These are phyloP conservation scores for Phortica okadai DNA, from an alignment of 2,888 invertebrate genomes.

Conservation along the genomic window DNA sequence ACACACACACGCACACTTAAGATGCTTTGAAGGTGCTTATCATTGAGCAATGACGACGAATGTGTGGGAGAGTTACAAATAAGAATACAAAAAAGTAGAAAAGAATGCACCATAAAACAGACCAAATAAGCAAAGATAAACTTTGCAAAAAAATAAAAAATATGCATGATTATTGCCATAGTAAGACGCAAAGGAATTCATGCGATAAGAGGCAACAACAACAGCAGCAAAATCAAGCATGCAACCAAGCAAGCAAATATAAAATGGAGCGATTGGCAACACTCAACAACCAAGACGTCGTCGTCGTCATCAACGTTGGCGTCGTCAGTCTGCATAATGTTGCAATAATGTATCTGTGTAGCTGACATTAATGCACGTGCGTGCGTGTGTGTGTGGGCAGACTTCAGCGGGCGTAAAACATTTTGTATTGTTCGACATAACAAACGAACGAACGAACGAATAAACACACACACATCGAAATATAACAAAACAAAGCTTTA, in stretches of 20 bases:
- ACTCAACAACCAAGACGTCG: not conserved
- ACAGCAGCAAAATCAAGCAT: not conserved
- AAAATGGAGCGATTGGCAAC: conserved; percentile 8
- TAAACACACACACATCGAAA: not conserved
- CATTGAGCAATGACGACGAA: not conserved
- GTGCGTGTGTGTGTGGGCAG: conserved; percentile 12
- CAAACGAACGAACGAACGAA: not conserved
- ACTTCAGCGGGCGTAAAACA: conserved; percentile 1
- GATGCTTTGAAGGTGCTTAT: not conserved
- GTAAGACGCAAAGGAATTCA: conserved; percentile 20
- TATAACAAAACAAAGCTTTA: not conserved
- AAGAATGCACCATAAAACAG: conserved; percentile 4
- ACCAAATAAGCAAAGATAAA: conserved; percentile 21
- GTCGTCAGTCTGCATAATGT: conserved; percentile 8
- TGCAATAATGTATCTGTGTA: conserved; percentile 14
- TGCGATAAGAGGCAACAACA: conserved; percentile 18
- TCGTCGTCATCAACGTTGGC: not conserved
- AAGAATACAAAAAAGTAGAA: not conserved
- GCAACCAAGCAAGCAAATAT: not conserved
- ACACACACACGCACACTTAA: not conserved
- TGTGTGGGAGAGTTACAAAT: conserved; percentile 1
- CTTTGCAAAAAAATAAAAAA: not conserved
- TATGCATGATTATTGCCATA: conserved; percentile 21
- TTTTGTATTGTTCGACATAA: not conserved
- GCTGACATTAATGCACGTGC: not conserved